phyloP scores from a whole-genome alignment of 1,140 invertebrate species.

The Drosophila tani region DNA sequence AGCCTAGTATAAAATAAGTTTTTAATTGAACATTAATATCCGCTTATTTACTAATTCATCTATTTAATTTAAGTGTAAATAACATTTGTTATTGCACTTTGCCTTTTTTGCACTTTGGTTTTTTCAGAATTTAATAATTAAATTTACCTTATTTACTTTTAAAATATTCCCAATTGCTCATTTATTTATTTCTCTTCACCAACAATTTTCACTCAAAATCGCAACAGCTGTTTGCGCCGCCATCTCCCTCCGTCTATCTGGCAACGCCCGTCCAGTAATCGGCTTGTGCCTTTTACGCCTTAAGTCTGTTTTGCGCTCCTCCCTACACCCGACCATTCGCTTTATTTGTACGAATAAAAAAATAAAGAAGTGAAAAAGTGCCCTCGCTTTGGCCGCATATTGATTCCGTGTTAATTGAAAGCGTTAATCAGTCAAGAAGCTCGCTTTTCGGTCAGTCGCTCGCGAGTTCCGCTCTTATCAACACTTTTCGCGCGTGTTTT shows the following conservation, averaged over 20 bases:
- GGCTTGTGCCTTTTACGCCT: constrained; percentile 31
- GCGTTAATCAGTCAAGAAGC: constrained; percentile 72
- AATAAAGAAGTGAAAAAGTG: constrained; percentile 24
- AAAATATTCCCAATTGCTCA: no score
- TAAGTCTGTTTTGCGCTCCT: constrained; percentile 54
- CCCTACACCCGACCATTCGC: constrained; percentile 48
- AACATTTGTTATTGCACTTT: neutral
- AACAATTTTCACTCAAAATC: constrained; percentile 5
- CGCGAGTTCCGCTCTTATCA: constrained; percentile 35
- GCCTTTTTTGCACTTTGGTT: neutral
- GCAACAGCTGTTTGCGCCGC: constrained; percentile 28
- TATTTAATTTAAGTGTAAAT: neutral
- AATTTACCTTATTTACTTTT: no score
- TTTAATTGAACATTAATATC: no score
- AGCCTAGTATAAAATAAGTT: no score
- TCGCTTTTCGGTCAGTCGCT: constrained; percentile 27
- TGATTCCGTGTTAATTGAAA: constrained; percentile 72
- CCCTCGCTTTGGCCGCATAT: constrained; percentile 51
- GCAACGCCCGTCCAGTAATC: constrained; percentile 53
- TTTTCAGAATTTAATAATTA: no score
- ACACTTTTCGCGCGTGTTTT: constrained; percentile 61
- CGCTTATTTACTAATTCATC: neutral
- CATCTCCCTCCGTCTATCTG: constrained; percentile 29
- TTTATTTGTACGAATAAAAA: constrained; percentile 70
- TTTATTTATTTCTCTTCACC: neutral